These are phyloP conservation scores for Urocitellus parryii DNA, from an alignment of 2,113 vertebrate species.

Conservation along the genomic window DNA sequence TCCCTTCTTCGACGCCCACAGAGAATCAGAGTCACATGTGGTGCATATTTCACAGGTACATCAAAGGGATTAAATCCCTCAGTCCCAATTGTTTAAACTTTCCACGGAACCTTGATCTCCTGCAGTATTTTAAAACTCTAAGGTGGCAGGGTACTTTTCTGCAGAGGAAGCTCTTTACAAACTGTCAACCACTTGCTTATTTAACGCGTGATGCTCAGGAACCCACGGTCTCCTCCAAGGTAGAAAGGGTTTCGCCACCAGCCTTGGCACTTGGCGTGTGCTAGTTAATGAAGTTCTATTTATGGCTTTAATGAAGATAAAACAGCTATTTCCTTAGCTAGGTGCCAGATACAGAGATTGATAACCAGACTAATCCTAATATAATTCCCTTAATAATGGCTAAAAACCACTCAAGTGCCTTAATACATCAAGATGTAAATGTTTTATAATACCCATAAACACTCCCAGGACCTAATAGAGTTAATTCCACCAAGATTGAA, in stretches of 20 bases:
- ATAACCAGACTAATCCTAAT: slow-evolving; percentile 83
- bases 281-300: slow-evolving; percentile 76
- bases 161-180: neutral
- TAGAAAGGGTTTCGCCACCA: neutral
- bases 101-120: neutral
- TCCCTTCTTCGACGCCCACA: neutral
- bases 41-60: neutral
- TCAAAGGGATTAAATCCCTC: neutral
- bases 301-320: slow-evolving; percentile 75
- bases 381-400: slow-evolving; percentile 86
- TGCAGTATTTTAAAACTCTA: slow-evolving; percentile 12
- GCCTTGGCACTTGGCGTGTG: neutral
- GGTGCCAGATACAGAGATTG: slow-evolving; percentile 81
- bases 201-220: neutral
- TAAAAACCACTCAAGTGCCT: slow-evolving; percentile 83
- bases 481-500: slow-evolving; percentile 80
- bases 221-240: neutral
- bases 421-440: slow-evolving; percentile 86
- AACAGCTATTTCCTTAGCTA: slow-evolving; percentile 78
- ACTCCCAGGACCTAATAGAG: slow-evolving; percentile 83
- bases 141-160: neutral
- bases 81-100: neutral
- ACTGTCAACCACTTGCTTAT: neutral
- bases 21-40: neutral
- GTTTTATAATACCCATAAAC: slow-evolving; percentile 87